Evolutionary conservation across 2,888 invertebrate species (phyloP), one percentile per base, ranked within the genome.

Genomic region (Timandra comae): DNA sequence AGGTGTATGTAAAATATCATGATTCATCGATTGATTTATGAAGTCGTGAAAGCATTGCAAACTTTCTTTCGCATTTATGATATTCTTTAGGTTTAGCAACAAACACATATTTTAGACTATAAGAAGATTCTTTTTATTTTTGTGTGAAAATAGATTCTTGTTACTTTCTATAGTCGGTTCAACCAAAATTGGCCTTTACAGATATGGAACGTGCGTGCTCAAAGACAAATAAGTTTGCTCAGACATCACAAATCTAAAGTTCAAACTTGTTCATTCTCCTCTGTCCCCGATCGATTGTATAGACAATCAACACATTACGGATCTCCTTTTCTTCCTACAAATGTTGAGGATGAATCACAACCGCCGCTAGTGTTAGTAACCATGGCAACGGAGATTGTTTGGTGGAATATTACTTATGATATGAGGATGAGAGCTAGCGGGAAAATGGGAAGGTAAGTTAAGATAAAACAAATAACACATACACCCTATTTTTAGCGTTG

Each of bases 311-410:
- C 53, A 0, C 49, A 52, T 1, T 41, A 34, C 5, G 34, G 43
- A 0, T 43, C 56, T 2, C 30, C 49, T 2, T 39, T 35, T 1
- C 20, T 43, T 1, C 33, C 47, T 0, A 11, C 43, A 1, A 12
- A 35, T 7, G 49, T 41, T 8, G 56, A 49, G 0, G 44, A 42
- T 3, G 71, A 69, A 1, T 70, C 70, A 2, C 66, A 69, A 22
- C 71, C 81, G 2, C 86, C 87, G 0, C 41, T 86, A 2, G 85
- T 89, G 16, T 63, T 89, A 20, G 81, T 89, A 3, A 88, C 88
- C 10, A 75, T 88, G 62, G 88, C 87, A 1, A 76, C 88, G 1
- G 88, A 89, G 58, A 79, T 89, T 12, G 86, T 87, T 0, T 89
- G 88, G 87, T 89, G 89, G 89, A 82, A 89, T 49, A 56, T 87